phyloP scores from a whole-genome alignment of 2,888 invertebrate species.

The Tortrix viridana region DNA sequence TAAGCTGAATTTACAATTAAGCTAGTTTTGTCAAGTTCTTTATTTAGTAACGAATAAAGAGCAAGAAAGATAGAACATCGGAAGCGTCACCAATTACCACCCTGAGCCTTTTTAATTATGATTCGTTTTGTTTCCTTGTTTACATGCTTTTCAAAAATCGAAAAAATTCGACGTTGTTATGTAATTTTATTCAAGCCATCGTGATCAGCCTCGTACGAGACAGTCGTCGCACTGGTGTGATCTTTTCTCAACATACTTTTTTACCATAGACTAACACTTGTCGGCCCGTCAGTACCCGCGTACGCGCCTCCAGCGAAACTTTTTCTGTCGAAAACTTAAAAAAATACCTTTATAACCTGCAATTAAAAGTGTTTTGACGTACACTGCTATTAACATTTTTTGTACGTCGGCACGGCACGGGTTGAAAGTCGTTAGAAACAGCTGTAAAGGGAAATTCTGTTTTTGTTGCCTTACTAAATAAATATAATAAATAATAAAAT shows the following conservation, averaged over 20 bases:
- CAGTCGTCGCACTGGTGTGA: neutral
- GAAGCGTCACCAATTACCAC: too few species aligned
- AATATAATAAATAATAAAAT: too few species aligned
- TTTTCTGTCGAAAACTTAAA: constrained; percentile 50
- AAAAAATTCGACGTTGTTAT: too few species aligned
- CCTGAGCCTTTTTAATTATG: too few species aligned
- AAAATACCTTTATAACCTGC: constrained; percentile 42
- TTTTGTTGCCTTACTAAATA: neutral
- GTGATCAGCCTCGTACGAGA: too few species aligned
- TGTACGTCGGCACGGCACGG: constrained; percentile 38
- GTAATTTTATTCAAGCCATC: too few species aligned
- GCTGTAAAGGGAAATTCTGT: constrained; percentile 18
- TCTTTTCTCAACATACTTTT: neutral
- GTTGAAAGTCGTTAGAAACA: constrained; percentile 36
- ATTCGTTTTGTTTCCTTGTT: too few species aligned
- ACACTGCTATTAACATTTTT: constrained; percentile 40
- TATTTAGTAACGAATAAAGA: too few species aligned
- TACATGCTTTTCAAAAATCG: too few species aligned
- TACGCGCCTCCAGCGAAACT: constrained; percentile 48
- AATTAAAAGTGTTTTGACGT: constrained; percentile 48
- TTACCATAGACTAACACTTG: constrained; percentile 35
- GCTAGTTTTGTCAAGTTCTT: too few species aligned
- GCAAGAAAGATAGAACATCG: too few species aligned
- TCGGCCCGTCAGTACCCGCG: constrained; percentile 48
- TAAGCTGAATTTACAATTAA: too few species aligned